phyloP scores from a whole-genome alignment of 2,888 invertebrate genomes.

The Orthosia gothica region DNA sequence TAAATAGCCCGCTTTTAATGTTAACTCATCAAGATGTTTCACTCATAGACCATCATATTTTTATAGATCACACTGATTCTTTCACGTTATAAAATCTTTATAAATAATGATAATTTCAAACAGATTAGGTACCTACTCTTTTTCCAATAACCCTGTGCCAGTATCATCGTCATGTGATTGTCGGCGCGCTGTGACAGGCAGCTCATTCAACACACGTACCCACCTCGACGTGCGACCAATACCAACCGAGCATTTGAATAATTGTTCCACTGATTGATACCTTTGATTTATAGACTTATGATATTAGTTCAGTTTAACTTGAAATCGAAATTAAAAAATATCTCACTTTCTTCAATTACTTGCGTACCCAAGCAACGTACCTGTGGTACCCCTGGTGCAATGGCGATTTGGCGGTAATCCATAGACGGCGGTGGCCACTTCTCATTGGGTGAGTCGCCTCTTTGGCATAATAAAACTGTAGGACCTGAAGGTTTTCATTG shows the following conservation, averaged over 20 bases:
- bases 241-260: constrained; percentile 78
- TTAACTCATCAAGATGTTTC: not conserved
- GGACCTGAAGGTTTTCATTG: not conserved
- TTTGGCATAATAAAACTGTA: too few species aligned
- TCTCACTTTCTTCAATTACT: too few species aligned
- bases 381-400: too few species aligned
- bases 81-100: not conserved
- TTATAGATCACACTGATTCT: not conserved
- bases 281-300: constrained; percentile 58
- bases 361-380: too few species aligned
- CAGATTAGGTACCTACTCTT: not conserved
- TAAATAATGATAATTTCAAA: not conserved
- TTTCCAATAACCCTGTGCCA: constrained; percentile 19
- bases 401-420: too few species aligned
- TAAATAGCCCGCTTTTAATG: too few species aligned
- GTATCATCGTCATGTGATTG: constrained; percentile 40
- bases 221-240: constrained; percentile 69
- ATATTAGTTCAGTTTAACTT: constrained; percentile 22
- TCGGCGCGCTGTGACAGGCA: constrained; percentile 40
- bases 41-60: not conserved
- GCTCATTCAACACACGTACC: constrained; percentile 70
- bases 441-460: too few species aligned
- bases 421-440: too few species aligned
- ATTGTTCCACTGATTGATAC: constrained; percentile 73
- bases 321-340: too few species aligned